Evolutionary conservation across 2,797 vertebrate species (phyloP).

Genomic region (Lithobates pipiens): DNA sequence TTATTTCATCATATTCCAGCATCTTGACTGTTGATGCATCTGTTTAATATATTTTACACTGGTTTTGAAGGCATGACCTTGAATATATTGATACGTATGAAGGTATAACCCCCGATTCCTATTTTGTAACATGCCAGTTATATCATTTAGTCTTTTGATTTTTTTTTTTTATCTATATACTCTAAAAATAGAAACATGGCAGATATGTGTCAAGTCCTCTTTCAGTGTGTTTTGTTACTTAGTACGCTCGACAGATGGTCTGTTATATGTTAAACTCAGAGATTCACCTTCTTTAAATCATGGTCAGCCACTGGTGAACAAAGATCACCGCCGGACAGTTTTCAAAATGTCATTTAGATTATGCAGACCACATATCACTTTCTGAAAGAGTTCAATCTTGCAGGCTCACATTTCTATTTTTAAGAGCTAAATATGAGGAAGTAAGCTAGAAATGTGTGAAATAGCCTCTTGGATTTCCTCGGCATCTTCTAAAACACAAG

Average conservation of each 20-base stretch:
- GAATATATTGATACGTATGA: too few species aligned
- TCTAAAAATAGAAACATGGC: background rate
- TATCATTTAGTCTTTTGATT: background rate
- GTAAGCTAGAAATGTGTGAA: conserved; percentile 48
- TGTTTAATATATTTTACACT: background rate
- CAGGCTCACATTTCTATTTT: conserved; percentile 19
- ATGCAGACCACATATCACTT: background rate
- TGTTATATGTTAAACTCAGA: conserved; percentile 1
- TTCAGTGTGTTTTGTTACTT: background rate
- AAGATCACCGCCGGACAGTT: background rate
- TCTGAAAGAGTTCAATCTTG: conserved; percentile 9
- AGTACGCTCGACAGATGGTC: background rate
- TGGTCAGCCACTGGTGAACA: conserved; percentile 1
- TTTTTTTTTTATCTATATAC: background rate
- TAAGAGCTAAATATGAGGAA: conserved; percentile 19
- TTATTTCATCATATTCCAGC: too few species aligned
- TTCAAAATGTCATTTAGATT: conserved; percentile 28
- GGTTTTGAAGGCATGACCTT: too few species aligned
- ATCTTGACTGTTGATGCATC: too few species aligned
- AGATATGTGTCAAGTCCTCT: background rate
- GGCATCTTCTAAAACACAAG: conserved; percentile 45
- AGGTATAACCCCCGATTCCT: background rate
- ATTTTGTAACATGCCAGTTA: background rate
- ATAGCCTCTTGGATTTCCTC: conserved; percentile 42
- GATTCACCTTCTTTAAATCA: conserved; percentile 10